Evolutionary conservation across 1,140 invertebrate genomes (phyloP), one percentile per base, ranked within the genome.

Genomic region (Drosophila carrolli): DNA sequence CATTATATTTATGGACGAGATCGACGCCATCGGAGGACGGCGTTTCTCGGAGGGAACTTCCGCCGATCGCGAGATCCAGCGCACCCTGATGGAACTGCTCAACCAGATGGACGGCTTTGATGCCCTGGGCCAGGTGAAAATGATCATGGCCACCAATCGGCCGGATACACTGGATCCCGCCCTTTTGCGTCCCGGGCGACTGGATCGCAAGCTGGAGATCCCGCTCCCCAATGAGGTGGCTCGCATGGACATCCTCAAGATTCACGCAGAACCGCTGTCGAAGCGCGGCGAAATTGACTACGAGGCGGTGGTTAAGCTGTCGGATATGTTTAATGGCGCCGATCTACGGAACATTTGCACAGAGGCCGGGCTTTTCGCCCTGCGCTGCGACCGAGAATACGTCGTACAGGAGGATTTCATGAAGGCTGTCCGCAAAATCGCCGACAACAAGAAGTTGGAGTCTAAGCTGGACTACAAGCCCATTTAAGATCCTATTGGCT

Each of bases 1-100:
- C 93, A 95, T 99, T 2, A 99, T 99, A 65, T 99, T 99, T 94
- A 99, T 99, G 94, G 99, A 99, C 94, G 99, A 99, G 95, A 99
- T 99, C 90, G 99, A 99, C 93, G 99, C 99, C 41, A 99, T 99
- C 90, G 99, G 99, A 75, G 98, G 98, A 47, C 98, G 98, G 27
- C 94, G 94, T 53, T 99, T 99, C 93, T 98, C 99, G 90, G 98
- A 99, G 93, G 99, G 98, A 44, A 98, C 98, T 32, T 99, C 98
- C 56, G 97, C 98, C 8, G 98, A 99, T 91, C 99, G 99, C 84
- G 98, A 99, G 94, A 98, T 99, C 1, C 99, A 99, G 93, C 95
- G 99, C 91, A 99, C 99, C 4, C 99, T 99, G 98, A 95, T 99
- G 88, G 99, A 99, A 93, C 93, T 99, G 11, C 99, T 99, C 81